Base-by-base conservation (phyloP, 2,888 invertebrate genomes). In the Drosophila hamatofila region DNA sequence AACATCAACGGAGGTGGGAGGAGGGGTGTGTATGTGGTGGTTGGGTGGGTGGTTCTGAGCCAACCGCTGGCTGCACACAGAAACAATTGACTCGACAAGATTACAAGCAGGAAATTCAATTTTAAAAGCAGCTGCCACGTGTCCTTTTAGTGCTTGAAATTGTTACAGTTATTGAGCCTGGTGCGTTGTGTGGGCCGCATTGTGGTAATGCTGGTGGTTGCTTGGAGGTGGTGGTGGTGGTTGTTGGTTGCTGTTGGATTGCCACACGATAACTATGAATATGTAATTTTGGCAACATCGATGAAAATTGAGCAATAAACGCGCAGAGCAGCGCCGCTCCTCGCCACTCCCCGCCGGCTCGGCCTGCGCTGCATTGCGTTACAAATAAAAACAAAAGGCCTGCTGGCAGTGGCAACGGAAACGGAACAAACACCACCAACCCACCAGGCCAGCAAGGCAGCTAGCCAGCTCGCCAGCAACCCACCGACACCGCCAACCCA, bases 121-220 rank as follows among this genome's bases (percentile, higher is more conserved):
- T 91, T 92, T 86, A 91, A 92, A 92, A 92, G 92, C 91, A 92
- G 91, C 92, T 92, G 92, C 89, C 92, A 92, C 92, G 92, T 92
- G 92, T 92, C 92, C 74, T 81, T 91, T 88, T 90, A 91, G 91
- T 91, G 91, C 91, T 91, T 89, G 81, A 91, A 90, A 91, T 81
- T 90, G 91, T 91, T 82, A 90, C 90, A 86, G 80, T 85, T 88
- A 82, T 85, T 86, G 80, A 70, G 83, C 78, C 78, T 55, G 66
- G 46, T 55, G 52, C 35, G 16, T 7, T 23, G 46, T 25, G 25
- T 27, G 48, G 48, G 48, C 48, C n/a, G 52, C 57, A 8, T 30
- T 66, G 73, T 51, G 75, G 75, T 74, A 57, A 41, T 37, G 52
- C 39, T 55, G 65, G 78, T 75, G 48, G 46, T 39, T 69, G 73